A percentile compares a stretch with the other conserved stretches of the same genome.
These are phyloP conservation scores for Nematostella vectensis DNA, from an alignment of 92 coral and sea anemone species.

Conservation along the genomic window DNA sequence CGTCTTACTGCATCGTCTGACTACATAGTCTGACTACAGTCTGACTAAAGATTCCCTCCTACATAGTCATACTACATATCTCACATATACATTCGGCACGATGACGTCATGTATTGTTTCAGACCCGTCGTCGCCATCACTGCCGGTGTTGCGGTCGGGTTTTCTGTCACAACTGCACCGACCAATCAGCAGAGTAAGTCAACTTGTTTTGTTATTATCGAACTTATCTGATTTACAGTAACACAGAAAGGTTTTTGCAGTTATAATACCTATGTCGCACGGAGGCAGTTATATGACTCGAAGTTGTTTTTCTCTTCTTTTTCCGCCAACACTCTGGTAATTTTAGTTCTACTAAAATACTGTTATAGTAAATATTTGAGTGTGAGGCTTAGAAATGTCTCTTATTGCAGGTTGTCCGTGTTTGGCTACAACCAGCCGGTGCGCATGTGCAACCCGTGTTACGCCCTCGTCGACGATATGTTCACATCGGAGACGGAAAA, in stretches of 20 bases:
- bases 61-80: too few relatives aligned
- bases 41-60: too few relatives aligned
- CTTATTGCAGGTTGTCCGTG: slow-evolving; percentile 53
- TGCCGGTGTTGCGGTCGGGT: slow-evolving; percentile 99
- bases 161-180: slow-evolving; percentile 86
- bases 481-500: slow-evolving; percentile 41
- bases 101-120: too few relatives aligned
- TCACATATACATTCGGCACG: too few relatives aligned
- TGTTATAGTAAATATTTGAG: too few relatives aligned
- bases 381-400: background rate
- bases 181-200: slow-evolving; percentile 66
- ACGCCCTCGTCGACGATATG: slow-evolving; percentile 91
- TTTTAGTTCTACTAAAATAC: too few relatives aligned
- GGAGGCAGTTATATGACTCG: background rate
- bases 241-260: too few relatives aligned
- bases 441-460: slow-evolving; percentile 89
- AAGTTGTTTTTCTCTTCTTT: background rate
- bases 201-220: too few relatives aligned
- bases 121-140: slow-evolving; percentile 96
- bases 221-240: too few relatives aligned
- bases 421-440: slow-evolving; percentile 84
- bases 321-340: background rate
- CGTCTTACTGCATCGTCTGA: too few relatives aligned
- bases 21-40: too few relatives aligned
- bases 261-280: too few relatives aligned